These are phyloP conservation scores for Salmo trutta DNA, from an alignment of 2,797 vertebrate species.

Conservation along the genomic window DNA sequence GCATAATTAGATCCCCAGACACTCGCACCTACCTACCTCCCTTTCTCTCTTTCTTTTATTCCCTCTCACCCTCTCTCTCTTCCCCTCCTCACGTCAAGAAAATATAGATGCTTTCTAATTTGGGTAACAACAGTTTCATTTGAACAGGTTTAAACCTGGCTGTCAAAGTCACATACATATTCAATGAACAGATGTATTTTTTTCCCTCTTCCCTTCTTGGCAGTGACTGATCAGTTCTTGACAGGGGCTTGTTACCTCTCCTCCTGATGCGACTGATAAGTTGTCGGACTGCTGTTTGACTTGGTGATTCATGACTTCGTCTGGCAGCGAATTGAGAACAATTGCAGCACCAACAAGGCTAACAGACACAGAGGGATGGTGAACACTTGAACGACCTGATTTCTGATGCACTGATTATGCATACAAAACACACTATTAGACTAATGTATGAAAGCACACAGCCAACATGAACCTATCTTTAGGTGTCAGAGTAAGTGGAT, in stretches of 20 bases:
- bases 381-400: background rate
- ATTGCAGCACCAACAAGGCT: background rate
- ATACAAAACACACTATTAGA: background rate
- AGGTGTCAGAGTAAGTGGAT: background rate
- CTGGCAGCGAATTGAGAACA: background rate
- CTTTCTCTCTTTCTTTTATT: background rate
- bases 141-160: background rate
- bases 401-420: background rate
- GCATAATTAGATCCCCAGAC: conserved; percentile 26
- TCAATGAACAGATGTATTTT: too few relatives aligned
- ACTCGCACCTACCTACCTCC: background rate
- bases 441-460: too few relatives aligned
- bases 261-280: too few relatives aligned
- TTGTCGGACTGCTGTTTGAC: too few relatives aligned
- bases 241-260: too few relatives aligned
- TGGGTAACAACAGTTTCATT: background rate
- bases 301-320: background rate
- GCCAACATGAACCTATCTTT: too few relatives aligned
- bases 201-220: background rate
- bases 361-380: background rate
- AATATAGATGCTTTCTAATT: background rate
- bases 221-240: too few relatives aligned
- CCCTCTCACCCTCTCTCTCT: background rate
- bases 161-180: background rate
- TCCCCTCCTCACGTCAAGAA: background rate